These are phyloP conservation scores for Aphodius granarius DNA, from an alignment of 2,888 invertebrate species.

Conservation along the genomic window DNA sequence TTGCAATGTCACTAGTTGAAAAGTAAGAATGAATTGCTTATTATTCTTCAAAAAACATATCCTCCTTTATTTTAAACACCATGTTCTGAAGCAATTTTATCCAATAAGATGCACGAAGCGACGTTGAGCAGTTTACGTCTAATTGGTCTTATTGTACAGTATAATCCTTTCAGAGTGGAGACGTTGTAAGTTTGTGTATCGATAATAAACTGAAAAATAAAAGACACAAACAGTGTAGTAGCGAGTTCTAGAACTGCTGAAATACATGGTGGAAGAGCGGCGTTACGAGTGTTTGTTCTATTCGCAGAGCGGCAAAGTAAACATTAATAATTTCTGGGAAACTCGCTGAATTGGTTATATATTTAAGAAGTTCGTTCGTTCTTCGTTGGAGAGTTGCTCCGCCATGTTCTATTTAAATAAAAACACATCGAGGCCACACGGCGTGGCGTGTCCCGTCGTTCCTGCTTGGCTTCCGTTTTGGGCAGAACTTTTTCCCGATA, in stretches of 20 bases:
- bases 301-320: background rate
- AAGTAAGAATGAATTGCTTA: no score
- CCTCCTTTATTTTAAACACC: no score
- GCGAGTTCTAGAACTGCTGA: background rate
- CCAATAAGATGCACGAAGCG: no score
- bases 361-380: constrained; percentile 16
- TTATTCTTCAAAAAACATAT: no score
- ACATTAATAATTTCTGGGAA: constrained; percentile 14
- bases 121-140: no score
- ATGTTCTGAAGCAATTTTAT: no score
- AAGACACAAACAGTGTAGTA: background rate
- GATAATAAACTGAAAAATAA: background rate
- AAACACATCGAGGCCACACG: constrained; percentile 5
- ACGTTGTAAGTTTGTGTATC: background rate
- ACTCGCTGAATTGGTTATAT: constrained; percentile 14
- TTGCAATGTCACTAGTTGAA: no score
- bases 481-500: constrained; percentile 25
- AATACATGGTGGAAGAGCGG: constrained; percentile 5
- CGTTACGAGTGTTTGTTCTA: background rate
- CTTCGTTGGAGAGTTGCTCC: background rate
- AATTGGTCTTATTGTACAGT: no score
- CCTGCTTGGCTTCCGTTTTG: background rate
- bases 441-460: background rate
- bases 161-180: no score
- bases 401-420: constrained; percentile 5